phyloP scores from a whole-genome alignment of 2,113 vertebrate genomes.

The Egretta garzetta region DNA sequence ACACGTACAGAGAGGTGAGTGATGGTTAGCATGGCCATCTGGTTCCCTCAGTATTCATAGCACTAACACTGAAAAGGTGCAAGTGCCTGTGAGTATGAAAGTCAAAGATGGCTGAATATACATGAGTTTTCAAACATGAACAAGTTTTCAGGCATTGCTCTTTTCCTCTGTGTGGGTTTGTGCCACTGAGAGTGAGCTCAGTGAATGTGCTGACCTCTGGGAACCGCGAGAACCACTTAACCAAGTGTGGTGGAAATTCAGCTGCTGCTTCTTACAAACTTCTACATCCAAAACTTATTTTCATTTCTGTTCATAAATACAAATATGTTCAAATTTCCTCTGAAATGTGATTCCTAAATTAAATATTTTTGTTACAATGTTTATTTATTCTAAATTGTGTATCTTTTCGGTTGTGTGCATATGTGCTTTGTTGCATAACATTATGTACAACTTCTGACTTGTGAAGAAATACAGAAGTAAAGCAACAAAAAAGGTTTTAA shows the following conservation, averaged over 20 bases:
- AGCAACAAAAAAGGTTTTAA: background rate
- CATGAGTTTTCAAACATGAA: background rate
- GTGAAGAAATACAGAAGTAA: background rate
- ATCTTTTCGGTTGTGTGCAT: background rate
- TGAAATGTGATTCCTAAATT: background rate
- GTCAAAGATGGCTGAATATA: background rate
- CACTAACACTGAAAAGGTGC: background rate
- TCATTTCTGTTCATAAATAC: background rate
- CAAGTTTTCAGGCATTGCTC: background rate
- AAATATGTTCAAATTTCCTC: background rate
- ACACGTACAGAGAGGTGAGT: background rate
- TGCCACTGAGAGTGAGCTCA: background rate
- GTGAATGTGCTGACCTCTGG: background rate
- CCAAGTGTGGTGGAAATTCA: background rate
- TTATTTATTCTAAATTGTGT: background rate
- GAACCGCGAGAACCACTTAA: background rate
- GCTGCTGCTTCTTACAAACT: background rate
- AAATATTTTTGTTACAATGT: background rate
- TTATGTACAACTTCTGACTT: background rate
- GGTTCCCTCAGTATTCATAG: background rate
- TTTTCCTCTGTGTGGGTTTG: background rate
- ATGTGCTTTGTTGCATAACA: background rate
- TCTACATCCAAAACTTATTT: background rate
- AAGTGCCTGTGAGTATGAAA: background rate
- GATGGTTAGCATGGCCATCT: background rate